Percentiles rank a stretch among this genome's conserved stretches.
phyloP scores from a whole-genome alignment of 2,113 vertebrate species.

The Dipodomys merriami region DNA sequence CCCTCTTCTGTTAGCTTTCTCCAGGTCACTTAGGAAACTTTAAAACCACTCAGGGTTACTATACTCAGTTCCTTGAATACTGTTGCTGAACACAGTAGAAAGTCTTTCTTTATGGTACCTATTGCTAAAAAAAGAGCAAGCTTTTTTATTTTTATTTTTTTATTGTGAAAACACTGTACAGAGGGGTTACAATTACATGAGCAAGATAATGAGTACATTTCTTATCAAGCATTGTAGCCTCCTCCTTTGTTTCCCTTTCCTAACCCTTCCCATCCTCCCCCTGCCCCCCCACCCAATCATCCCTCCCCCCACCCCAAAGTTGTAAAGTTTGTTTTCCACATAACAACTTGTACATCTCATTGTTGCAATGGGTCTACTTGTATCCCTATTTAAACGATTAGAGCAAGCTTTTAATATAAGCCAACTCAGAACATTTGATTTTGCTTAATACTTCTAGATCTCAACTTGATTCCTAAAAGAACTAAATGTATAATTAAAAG shows the following conservation, averaged over 20 bases:
- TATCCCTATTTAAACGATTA: no score
- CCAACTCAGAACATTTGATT: not conserved
- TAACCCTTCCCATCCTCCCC: no score
- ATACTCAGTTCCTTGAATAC: constrained; percentile 3
- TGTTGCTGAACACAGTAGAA: constrained; percentile 19
- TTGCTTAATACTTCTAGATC: constrained; percentile 55
- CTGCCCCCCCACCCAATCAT: no score
- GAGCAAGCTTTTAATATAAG: constrained; percentile 59
- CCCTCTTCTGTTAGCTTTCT: constrained; percentile 63
- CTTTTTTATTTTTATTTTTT: not conserved
- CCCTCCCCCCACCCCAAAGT: no score
- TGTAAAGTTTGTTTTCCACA: no score
- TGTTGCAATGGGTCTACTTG: no score
- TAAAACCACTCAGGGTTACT: constrained; percentile 54
- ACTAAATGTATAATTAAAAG: not conserved
- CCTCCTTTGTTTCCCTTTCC: no score
- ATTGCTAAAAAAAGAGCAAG: constrained; percentile 45
- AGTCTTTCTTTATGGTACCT: constrained; percentile 45
- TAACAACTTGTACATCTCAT: no score
- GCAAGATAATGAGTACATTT: no score
- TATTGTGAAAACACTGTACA: no score
- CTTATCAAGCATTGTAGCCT: no score
- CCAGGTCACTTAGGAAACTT: constrained; percentile 56
- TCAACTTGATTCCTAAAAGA: constrained; percentile 44
- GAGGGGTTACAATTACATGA: no score